Evolutionary conservation across 1,140 invertebrate genomes (phyloP).

Genomic region (Papilio machaon): DNA sequence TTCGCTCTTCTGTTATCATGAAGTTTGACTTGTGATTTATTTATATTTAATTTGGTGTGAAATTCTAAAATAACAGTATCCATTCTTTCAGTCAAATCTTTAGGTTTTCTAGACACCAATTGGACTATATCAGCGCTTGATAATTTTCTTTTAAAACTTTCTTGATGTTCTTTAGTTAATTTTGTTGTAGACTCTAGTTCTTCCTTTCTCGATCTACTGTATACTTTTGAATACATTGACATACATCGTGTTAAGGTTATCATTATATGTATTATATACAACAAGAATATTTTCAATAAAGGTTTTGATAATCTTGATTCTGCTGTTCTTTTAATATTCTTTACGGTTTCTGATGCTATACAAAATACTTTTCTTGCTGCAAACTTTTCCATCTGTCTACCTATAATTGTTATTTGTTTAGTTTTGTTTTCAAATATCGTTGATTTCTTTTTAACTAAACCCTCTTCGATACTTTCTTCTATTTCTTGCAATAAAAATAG

Average conservation of each 20-base stretch:
- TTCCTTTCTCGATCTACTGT: conserved; percentile 37
- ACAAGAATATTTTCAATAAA: conserved; percentile 74
- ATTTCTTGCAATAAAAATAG: conserved; percentile 25
- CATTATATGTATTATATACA: conserved; percentile 77
- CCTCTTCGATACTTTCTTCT: conserved; percentile 23
- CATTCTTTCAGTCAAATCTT: conserved; percentile 68
- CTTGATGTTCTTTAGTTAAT: conserved; percentile 37
- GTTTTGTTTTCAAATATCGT: conserved; percentile 20
- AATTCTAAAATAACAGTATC: conserved; percentile 72
- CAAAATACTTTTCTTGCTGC: conserved; percentile 58
- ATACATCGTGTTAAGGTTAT: conserved; percentile 68
- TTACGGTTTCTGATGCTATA: conserved; percentile 68
- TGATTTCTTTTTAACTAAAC: conserved; percentile 17
- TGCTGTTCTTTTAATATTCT: conserved; percentile 56
- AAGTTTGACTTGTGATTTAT: conserved; percentile 27
- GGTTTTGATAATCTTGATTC: conserved; percentile 60
- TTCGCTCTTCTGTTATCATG: conserved; percentile 51
- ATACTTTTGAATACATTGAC: conserved; percentile 41
- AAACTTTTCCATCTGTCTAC: conserved; percentile 35
- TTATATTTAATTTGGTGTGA: conserved; percentile 54
- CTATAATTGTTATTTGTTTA: conserved; percentile 32
- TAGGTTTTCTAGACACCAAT: conserved; percentile 58
- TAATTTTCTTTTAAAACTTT: conserved; percentile 49
- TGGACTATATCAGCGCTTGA: conserved; percentile 71
- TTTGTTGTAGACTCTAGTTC: conserved; percentile 6